Percentiles rank a stretch among this genome's conserved stretches.
Evolutionary conservation across 2,113 vertebrate species (phyloP).

Genomic region (Pterophyllum scalare): DNA sequence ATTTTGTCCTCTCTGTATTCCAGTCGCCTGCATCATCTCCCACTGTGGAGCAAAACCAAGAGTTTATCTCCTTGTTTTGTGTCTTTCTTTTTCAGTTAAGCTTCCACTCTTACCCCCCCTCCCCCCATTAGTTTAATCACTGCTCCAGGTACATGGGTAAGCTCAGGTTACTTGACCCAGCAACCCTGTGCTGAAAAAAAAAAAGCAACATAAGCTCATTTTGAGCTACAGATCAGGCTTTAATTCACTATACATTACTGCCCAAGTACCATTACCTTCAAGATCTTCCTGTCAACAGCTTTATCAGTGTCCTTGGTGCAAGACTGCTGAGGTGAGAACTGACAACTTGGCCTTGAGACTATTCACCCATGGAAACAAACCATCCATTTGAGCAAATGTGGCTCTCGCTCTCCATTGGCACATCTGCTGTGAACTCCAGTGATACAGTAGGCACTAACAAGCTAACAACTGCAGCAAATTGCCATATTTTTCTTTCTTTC

Average conservation of each 20-base stretch:
- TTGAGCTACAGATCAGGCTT: slow-evolving; percentile 35
- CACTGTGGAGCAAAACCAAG: slow-evolving; percentile 11
- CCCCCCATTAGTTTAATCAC: slow-evolving; percentile 67
- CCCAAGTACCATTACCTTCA: slow-evolving; percentile 5
- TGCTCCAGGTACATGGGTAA: slow-evolving; percentile 64
- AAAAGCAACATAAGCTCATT: slow-evolving; percentile 73
- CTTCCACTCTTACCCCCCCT: slow-evolving; percentile 47
- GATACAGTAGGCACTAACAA: slow-evolving; percentile 63
- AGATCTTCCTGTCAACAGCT: slow-evolving; percentile 31
- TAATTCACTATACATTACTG: not conserved
- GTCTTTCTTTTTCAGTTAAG: slow-evolving; percentile 42
- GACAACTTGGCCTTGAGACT: slow-evolving; percentile 38
- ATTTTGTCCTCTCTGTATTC: slow-evolving; percentile 48
- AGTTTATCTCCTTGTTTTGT: slow-evolving; percentile 25
- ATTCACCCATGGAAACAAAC: slow-evolving; percentile 35
- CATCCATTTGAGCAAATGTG: slow-evolving; percentile 40
- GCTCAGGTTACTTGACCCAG: slow-evolving; percentile 73
- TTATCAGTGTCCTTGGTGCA: not conserved
- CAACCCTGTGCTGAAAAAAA: slow-evolving; percentile 73
- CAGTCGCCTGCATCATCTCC: slow-evolving; percentile 47
- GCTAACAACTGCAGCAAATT: slow-evolving; percentile 69
- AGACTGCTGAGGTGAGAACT: slow-evolving; percentile 30
- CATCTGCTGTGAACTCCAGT: slow-evolving; percentile 55
- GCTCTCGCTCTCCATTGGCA: slow-evolving; percentile 45
- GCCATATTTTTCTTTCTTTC: slow-evolving; percentile 65